These are phyloP conservation scores for Ranitomeya variabilis DNA, from an alignment of 2,113 vertebrate genomes.

Conservation along the genomic window DNA sequence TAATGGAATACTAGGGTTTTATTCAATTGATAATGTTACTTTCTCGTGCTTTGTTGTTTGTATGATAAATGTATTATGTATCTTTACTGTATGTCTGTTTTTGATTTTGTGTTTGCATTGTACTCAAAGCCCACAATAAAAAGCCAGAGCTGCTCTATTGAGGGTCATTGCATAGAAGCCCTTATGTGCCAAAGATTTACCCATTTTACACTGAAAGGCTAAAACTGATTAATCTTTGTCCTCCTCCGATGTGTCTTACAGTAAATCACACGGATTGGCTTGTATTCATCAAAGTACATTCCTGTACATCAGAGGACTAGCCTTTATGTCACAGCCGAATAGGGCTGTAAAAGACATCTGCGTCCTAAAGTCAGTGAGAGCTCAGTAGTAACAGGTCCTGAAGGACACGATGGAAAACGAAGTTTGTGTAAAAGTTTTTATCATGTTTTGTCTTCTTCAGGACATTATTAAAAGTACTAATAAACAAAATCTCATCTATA, in stretches of 20 bases:
- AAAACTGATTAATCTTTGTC: slow-evolving; percentile 19
- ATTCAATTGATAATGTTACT: slow-evolving; percentile 2
- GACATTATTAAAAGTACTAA: not conserved
- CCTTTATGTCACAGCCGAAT: slow-evolving; percentile 23
- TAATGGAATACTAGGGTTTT: not conserved
- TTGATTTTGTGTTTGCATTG: not conserved
- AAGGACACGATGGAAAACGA: slow-evolving; percentile 3
- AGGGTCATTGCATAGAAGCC: not conserved
- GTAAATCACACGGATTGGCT: slow-evolving; percentile 25
- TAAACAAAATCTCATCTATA: not conserved
- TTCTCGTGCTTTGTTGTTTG: too few species aligned
- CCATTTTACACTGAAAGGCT: not conserved
- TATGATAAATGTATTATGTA: not conserved
- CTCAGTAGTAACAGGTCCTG: not conserved
- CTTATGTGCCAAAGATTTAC: not conserved
- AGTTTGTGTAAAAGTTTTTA: not conserved
- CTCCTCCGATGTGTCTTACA: slow-evolving; percentile 10
- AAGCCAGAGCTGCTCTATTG: not conserved
- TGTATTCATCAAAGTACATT: slow-evolving; percentile 31
- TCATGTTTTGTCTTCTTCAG: not conserved
- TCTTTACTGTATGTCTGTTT: not conserved
- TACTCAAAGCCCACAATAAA: not conserved
- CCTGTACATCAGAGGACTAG: slow-evolving; percentile 9
- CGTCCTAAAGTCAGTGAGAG: not conserved
- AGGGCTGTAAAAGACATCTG: slow-evolving; percentile 31